phyloP scores from a whole-genome alignment of 2,888 invertebrate genomes.

The Microdon myrmicae region DNA sequence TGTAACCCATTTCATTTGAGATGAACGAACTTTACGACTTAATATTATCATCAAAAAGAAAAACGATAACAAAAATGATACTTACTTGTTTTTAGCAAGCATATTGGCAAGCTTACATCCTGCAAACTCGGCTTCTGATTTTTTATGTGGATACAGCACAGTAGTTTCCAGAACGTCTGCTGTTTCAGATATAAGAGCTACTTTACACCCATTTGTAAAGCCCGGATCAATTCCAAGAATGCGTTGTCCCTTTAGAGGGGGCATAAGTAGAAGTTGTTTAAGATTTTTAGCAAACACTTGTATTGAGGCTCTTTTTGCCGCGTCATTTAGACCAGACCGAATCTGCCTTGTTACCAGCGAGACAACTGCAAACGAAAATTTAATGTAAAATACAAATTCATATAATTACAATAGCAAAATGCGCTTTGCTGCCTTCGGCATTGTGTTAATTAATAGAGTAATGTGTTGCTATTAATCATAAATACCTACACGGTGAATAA shows the following conservation, averaged over 20 bases:
- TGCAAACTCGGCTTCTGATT: no score
- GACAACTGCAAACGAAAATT: constrained; percentile 67
- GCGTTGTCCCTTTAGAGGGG: constrained; percentile 81
- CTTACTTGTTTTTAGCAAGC: constrained; percentile 71
- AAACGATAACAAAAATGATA: constrained; percentile 12
- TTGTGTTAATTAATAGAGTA: no score
- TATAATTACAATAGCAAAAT: no score
- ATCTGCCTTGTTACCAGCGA: constrained; percentile 77
- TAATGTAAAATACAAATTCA: not conserved
- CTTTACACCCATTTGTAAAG: constrained; percentile 87
- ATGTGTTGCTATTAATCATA: no score
- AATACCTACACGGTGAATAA: no score
- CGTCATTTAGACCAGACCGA: constrained; percentile 77
- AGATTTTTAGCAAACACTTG: constrained; percentile 87
- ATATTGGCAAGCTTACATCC: constrained; percentile 68
- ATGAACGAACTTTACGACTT: no score
- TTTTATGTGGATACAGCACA: constrained; percentile 75
- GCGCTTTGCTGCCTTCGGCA: no score
- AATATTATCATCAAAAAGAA: no score
- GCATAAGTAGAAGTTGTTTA: constrained; percentile 81
- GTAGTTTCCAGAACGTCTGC: constrained; percentile 77
- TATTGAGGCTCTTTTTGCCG: constrained; percentile 84
- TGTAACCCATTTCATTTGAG: no score
- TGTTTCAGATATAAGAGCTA: constrained; percentile 80
- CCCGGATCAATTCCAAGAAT: constrained; percentile 93